Conservation (phyloP, 2,797 vertebrate genomes). For the Paramormyrops hopkinsi region DNA sequence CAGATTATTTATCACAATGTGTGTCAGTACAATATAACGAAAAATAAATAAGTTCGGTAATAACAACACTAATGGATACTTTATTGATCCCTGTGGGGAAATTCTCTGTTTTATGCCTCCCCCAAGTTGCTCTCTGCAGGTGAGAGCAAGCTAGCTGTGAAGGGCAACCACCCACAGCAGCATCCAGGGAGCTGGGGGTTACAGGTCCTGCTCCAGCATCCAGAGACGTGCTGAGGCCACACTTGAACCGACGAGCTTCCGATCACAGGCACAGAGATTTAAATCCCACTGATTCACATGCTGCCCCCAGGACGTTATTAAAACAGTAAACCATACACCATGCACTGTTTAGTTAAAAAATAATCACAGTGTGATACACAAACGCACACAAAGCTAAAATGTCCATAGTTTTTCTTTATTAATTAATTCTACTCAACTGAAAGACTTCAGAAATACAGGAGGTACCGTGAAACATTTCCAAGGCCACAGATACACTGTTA, state of each 20-base stretch:
- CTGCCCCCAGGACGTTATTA: background rate
- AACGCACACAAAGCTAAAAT: background rate
- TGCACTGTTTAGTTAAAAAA: background rate
- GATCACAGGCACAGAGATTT: background rate
- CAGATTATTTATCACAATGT: background rate
- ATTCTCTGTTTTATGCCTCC: background rate
- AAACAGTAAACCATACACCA: background rate
- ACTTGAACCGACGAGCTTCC: background rate
- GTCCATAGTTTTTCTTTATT: background rate
- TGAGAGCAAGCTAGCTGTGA: background rate
- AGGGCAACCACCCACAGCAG: background rate
- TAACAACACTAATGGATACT: background rate
- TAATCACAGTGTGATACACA: background rate
- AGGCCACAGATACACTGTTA: background rate
- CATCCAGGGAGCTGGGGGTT: background rate
- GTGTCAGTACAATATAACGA: background rate
- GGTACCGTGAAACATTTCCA: background rate
- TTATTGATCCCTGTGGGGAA: background rate
- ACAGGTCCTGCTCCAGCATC: background rate
- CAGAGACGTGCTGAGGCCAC: background rate
- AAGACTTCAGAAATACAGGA: background rate
- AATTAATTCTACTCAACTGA: background rate
- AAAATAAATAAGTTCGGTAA: background rate
- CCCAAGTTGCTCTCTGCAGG: background rate
- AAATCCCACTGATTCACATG: background rate